Percentiles rank a stretch among this genome's conserved stretches.
phyloP scores from a whole-genome alignment of 2,888 invertebrate species.

The Epirrita christyi region DNA sequence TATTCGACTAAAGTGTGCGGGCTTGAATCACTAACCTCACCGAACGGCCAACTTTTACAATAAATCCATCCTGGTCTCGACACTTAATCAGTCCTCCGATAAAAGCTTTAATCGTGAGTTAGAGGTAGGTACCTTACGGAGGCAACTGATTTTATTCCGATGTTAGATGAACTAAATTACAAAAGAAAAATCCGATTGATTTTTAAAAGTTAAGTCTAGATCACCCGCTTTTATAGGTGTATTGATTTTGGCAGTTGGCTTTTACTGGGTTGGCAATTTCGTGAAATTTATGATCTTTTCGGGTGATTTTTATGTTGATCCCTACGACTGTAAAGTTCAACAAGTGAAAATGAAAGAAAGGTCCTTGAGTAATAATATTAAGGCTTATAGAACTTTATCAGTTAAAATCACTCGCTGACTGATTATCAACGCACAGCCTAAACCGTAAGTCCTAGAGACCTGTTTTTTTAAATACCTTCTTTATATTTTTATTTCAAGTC shows the following conservation, averaged over 20 bases:
- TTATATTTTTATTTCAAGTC: too few relatives aligned
- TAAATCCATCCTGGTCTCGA: conserved; percentile 82
- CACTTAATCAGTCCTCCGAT: conserved; percentile 83
- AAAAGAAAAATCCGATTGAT: conserved; percentile 50
- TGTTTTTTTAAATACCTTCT: too few relatives aligned
- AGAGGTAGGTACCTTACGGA: conserved; percentile 67
- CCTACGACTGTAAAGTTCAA: conserved; percentile 7
- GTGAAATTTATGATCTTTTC: conserved; percentile 15
- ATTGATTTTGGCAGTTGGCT: conserved; percentile 18
- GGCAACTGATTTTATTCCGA: conserved; percentile 64
- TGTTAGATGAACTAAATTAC: conserved; percentile 64
- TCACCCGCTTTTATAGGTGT: conserved; percentile 2
- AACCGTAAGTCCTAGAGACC: too few relatives aligned
- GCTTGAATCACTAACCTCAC: conserved; percentile 83
- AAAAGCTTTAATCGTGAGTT: conserved; percentile 83
- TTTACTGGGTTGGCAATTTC: conserved; percentile 11
- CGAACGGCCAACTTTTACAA: conserved; percentile 83
- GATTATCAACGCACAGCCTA: too few relatives aligned
- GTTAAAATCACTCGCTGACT: too few relatives aligned
- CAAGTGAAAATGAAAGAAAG: neutral
- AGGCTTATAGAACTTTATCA: too few relatives aligned
- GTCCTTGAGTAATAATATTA: too few relatives aligned
- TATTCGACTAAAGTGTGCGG: conserved; percentile 83
- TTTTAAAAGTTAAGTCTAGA: conserved; percentile 40
- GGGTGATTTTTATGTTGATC: conserved; percentile 12